These are phyloP conservation scores for honey bee (Apis mellifera) DNA, from an alignment of 1,140 invertebrate species.

Conservation along the genomic window Amel_HAv3.1 CM009946.2:6881501-6882000, in stretches of 20 bases:
- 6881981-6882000: background rate
- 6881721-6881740: no score
- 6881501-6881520: slow-evolving; percentile 30
- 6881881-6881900: background rate
- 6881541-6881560: slow-evolving; percentile 34
- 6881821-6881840: no score
- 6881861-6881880: no score
- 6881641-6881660: background rate
- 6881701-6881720: no score
- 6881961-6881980: background rate
- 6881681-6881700: background rate
- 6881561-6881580: slow-evolving; percentile 22
- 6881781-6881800: no score
- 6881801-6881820: no score
- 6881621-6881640: no score
- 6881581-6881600: background rate
- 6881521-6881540: slow-evolving; percentile 32
- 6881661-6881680: background rate
- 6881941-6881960: background rate
- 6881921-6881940: background rate
- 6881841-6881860: no score
- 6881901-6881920: background rate
- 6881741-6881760: background rate
- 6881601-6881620: no score
- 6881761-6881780: background rate